Evolutionary conservation across 2,888 invertebrate genomes (phyloP).

Genomic region (Meandrusa payeni): DNA sequence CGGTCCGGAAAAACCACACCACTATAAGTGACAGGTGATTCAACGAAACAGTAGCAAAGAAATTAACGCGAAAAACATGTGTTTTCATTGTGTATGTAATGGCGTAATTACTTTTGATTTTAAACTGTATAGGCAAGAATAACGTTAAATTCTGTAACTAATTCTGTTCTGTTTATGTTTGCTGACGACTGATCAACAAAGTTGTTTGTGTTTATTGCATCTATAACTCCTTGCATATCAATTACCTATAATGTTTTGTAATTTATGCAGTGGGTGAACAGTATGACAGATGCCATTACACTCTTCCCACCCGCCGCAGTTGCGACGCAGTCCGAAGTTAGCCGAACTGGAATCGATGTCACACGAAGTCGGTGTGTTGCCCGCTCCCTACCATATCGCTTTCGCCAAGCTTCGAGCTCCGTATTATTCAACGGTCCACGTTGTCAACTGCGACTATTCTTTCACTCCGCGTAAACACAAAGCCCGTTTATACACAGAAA

Average conservation of each 20-base stretch:
- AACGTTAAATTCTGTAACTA: too few species aligned
- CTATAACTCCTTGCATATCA: too few species aligned
- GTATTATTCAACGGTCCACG: slow-evolving; percentile 43
- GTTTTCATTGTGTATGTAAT: too few species aligned
- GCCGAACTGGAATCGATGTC: slow-evolving; percentile 72
- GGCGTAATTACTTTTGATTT: too few species aligned
- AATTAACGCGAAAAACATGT: too few species aligned
- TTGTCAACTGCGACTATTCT: slow-evolving; percentile 42
- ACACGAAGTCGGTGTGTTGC: slow-evolving; percentile 52
- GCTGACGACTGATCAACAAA: neutral
- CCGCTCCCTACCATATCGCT: slow-evolving; percentile 54
- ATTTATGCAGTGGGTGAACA: neutral
- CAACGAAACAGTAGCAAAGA: too few species aligned
- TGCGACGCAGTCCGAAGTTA: slow-evolving; percentile 52
- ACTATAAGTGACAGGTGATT: too few species aligned
- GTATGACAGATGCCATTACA: slow-evolving; percentile 1
- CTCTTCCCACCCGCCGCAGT: slow-evolving; percentile 27
- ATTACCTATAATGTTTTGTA: too few species aligned
- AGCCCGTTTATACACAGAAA: slow-evolving; percentile 30
- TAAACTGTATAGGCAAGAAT: too few species aligned
- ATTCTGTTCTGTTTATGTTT: too few species aligned
- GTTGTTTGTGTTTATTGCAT: slow-evolving; percentile 12
- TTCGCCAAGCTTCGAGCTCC: slow-evolving; percentile 50
- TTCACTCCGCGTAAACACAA: slow-evolving; percentile 41
- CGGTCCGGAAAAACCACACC: too few species aligned